Conservation (phyloP, 2,113 vertebrate species). For the Pleuronectes platessa region DNA sequence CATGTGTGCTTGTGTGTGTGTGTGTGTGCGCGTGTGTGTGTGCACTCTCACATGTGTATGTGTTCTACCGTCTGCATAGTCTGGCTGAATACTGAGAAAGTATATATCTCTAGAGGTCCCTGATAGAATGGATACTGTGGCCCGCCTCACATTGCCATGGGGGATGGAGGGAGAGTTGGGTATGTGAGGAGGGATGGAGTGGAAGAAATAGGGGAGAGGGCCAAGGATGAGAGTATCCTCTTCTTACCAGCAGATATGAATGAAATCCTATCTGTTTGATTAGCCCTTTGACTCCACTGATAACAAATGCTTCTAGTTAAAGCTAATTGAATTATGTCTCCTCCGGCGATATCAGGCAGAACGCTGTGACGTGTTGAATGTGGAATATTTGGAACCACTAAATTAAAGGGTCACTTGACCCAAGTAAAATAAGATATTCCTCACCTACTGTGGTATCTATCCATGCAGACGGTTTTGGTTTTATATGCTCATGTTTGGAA, state of each 20-base stretch:
- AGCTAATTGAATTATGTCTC: conserved; percentile 43
- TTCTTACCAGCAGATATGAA: conserved; percentile 50
- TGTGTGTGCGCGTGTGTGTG: neutral
- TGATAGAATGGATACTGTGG: conserved; percentile 70
- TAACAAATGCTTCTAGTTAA: conserved; percentile 22
- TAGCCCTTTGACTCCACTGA: conserved; percentile 55
- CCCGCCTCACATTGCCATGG: conserved; percentile 60
- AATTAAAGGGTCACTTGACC: neutral
- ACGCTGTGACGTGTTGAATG: neutral
- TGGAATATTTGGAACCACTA: conserved; percentile 1
- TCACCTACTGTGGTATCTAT: neutral
- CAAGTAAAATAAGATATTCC: neutral
- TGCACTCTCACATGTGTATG: conserved; percentile 10
- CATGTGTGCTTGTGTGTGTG: conserved; percentile 10
- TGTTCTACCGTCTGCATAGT: conserved; percentile 3
- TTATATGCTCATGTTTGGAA: neutral
- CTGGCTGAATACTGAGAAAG: conserved; percentile 70
- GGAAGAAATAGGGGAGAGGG: conserved; percentile 48
- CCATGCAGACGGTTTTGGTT: neutral
- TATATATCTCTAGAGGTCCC: conserved; percentile 73
- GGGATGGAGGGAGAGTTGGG: conserved; percentile 53
- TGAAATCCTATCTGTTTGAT: conserved; percentile 66
- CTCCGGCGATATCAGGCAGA: conserved; percentile 22
- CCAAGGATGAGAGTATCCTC: conserved; percentile 47
- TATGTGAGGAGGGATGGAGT: conserved; percentile 20